phyloP scores from a whole-genome alignment of 2,888 invertebrate species.

The Oligia strigilis region DNA sequence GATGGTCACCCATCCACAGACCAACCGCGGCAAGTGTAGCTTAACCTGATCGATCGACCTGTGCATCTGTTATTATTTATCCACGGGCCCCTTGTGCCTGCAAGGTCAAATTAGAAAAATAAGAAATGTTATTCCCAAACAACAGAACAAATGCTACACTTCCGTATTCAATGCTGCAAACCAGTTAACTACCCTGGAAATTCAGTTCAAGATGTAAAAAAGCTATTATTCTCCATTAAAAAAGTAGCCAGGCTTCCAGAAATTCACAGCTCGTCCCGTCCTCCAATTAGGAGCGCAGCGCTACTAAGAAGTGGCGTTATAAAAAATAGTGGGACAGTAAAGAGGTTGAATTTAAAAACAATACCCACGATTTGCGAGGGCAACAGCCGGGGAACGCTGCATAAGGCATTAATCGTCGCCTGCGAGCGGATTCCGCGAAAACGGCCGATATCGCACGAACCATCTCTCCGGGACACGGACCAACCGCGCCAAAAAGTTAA shows the following conservation, averaged over 20 bases:
- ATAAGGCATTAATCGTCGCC: slow-evolving; percentile 74
- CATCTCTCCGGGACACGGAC: slow-evolving; percentile 63
- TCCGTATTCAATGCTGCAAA: neutral
- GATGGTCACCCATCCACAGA: too few relatives aligned
- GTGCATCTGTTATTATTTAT: too few relatives aligned
- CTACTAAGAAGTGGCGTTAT: slow-evolving; percentile 69
- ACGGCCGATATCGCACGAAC: slow-evolving; percentile 67
- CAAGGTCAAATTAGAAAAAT: neutral
- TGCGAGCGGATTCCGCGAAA: slow-evolving; percentile 70
- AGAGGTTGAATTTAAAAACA: slow-evolving; percentile 69
- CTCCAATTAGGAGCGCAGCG: slow-evolving; percentile 71
- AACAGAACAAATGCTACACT: neutral
- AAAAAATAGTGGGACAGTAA: slow-evolving; percentile 61
- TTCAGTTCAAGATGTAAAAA: neutral
- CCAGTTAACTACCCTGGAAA: neutral
- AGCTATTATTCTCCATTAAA: slow-evolving; percentile 15
- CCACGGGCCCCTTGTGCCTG: neutral
- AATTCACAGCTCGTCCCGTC: slow-evolving; percentile 61
- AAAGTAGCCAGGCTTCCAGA: slow-evolving; percentile 16
- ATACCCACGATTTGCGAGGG: slow-evolving; percentile 67
- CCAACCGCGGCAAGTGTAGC: too few relatives aligned
- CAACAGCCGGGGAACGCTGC: slow-evolving; percentile 66
- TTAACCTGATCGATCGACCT: too few relatives aligned
- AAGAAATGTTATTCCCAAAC: too few relatives aligned
- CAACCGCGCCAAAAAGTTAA: slow-evolving; percentile 54